phyloP scores from a whole-genome alignment of 2,797 vertebrate genomes.

The Argentina silus region DNA sequence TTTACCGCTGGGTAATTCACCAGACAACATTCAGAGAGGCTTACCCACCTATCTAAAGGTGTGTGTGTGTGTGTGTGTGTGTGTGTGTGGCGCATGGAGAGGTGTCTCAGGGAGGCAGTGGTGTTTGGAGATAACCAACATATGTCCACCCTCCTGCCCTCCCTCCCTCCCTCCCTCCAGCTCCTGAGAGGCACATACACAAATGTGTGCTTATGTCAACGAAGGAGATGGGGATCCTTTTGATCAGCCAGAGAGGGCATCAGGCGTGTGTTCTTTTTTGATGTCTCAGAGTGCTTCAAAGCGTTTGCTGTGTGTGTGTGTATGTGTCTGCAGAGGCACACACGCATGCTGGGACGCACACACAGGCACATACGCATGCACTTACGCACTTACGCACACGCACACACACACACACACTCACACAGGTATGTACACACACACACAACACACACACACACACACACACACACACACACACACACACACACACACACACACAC shows the following conservation, averaged over 20 bases:
- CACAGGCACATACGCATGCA: constrained; percentile 14
- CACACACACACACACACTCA: constrained; percentile 9
- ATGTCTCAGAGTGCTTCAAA: constrained; percentile 67
- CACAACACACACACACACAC: constrained; percentile 53
- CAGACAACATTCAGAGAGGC: constrained; percentile 52
- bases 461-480: constrained; percentile 54
- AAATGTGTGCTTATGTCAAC: constrained; percentile 66
- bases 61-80: too few species aligned
- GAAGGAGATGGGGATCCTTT: constrained; percentile 71
- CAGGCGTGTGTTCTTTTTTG: constrained; percentile 61
- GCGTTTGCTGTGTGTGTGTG: constrained; percentile 62
- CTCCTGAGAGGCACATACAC: constrained; percentile 60
- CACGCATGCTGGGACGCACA: constrained; percentile 11
- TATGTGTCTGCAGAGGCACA: neutral
- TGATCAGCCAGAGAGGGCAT: constrained; percentile 71
- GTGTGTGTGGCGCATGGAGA: too few species aligned
- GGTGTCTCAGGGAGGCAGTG: constrained; percentile 43
- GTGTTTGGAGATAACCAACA: constrained; percentile 61
- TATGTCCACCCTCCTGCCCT: neutral
- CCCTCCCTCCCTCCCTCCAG: constrained; percentile 49
- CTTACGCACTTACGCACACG: constrained; percentile 9
- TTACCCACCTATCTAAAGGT: constrained; percentile 64
- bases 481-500: neutral
- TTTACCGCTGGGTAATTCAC: constrained; percentile 18
- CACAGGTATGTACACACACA: constrained; percentile 47